Conservation (phyloP, 2,797 vertebrate genomes). For the Diglossa cyanea region DNA sequence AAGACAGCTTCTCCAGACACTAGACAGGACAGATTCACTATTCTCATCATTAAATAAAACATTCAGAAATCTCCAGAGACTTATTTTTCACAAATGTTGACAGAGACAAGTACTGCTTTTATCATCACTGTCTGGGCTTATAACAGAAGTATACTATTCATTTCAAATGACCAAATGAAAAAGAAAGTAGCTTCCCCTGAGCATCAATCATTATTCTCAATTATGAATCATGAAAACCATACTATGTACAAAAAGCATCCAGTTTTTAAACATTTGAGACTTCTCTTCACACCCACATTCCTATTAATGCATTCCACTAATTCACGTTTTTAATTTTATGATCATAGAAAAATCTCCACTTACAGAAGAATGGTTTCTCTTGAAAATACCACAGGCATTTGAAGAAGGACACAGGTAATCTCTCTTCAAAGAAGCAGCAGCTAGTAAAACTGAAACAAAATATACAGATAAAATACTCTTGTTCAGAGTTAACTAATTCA, state of each 20-base stretch:
- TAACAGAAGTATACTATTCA: background rate
- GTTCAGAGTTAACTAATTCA: background rate
- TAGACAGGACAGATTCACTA: slow-evolving; percentile 19
- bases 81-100: slow-evolving; percentile 11
- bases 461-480: background rate
- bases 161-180: background rate
- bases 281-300: background rate
- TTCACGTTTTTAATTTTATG: background rate
- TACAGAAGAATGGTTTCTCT: background rate
- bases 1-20: slow-evolving; percentile 39
- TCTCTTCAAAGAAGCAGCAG: background rate
- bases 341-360: background rate
- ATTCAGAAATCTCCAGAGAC: background rate
- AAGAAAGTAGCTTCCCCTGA: background rate
- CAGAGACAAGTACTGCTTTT: slow-evolving; percentile 18
- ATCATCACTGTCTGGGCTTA: background rate
- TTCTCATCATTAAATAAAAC: slow-evolving; percentile 27
- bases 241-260: background rate
- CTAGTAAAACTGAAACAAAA: background rate
- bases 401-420: background rate
- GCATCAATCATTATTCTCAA: background rate
- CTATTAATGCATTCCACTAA: background rate
- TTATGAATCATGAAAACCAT: background rate
- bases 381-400: background rate
- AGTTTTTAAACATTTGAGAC: background rate